phyloP scores from a whole-genome alignment of 2,113 vertebrate genomes.

The Lamprologus speciosus region DNA sequence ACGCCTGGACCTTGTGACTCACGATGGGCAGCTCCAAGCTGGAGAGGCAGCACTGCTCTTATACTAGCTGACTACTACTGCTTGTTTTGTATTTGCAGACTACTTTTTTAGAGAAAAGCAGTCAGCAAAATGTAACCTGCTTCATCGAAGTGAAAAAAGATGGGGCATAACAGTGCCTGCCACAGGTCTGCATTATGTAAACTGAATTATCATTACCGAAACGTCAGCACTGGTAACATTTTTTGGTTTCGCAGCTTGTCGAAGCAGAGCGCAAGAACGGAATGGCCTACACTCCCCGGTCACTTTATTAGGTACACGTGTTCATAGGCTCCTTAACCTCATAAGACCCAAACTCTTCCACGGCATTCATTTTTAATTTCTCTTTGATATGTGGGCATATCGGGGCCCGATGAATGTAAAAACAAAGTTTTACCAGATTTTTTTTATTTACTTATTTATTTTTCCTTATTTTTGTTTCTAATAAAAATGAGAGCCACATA shows the following conservation, averaged over 20 bases:
- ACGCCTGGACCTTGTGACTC: conserved; percentile 61
- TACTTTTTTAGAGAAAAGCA: neutral
- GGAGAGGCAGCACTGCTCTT: neutral
- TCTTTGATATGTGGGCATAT: neutral
- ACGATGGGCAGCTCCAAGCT: neutral
- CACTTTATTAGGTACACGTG: neutral
- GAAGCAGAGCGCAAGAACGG: neutral
- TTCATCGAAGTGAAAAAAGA: neutral
- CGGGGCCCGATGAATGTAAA: neutral
- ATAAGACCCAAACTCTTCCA: neutral
- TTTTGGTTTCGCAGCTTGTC: neutral
- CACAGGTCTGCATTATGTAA: neutral
- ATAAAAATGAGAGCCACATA: neutral
- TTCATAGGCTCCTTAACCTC: neutral
- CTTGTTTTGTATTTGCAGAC: neutral
- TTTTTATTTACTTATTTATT: accelerated
- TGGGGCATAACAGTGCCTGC: neutral
- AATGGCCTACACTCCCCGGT: neutral
- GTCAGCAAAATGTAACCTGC: neutral
- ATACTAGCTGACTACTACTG: neutral
- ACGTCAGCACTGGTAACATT: neutral
- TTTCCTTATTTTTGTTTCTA: neutral
- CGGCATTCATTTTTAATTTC: neutral
- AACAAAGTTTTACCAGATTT: neutral
- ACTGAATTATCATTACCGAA: neutral